phyloP scores from a whole-genome alignment of 2,888 invertebrate genomes.

The Teleogryllus oceanicus region DNA sequence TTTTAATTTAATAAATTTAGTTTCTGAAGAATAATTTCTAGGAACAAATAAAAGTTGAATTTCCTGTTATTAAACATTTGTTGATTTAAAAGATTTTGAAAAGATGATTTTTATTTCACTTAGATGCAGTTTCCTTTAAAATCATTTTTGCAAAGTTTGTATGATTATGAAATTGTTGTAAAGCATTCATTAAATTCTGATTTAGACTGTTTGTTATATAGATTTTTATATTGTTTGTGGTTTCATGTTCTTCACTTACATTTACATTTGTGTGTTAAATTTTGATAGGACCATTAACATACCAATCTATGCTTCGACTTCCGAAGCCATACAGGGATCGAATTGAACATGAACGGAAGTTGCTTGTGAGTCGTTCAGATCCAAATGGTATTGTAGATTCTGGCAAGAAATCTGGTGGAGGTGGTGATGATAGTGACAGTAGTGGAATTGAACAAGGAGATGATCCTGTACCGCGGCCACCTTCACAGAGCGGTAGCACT shows the following conservation, averaged over 20 bases:
- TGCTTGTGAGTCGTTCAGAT: slow-evolving; percentile 29
- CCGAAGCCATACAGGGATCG: slow-evolving; percentile 73
- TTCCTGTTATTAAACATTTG: neutral
- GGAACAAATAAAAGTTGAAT: no score
- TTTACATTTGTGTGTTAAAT: slow-evolving; percentile 19
- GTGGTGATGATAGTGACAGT: slow-evolving; percentile 57
- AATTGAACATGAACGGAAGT: slow-evolving; percentile 39
- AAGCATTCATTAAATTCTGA: no score
- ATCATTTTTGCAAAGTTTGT: no score
- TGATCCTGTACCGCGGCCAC: slow-evolving; percentile 36
- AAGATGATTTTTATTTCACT: no score
- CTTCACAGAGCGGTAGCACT: slow-evolving; percentile 34
- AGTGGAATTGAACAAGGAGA: slow-evolving; percentile 48
- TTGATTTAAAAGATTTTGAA: neutral
- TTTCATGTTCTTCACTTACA: slow-evolving; percentile 12
- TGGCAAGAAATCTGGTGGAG: slow-evolving; percentile 50
- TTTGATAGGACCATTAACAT: slow-evolving; percentile 62
- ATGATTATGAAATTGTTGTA: no score
- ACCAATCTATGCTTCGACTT: slow-evolving; percentile 76
- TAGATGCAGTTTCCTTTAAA: no score
- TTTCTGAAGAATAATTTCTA: no score
- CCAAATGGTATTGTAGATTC: neutral
- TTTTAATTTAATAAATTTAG: no score
- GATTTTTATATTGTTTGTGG: neutral
- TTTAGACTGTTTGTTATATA: neutral